Percentiles rank a stretch among this genome's conserved stretches.
Evolutionary conservation across 2,797 vertebrate species (phyloP).

Genomic region (Lindbergichthys nudifrons): DNA sequence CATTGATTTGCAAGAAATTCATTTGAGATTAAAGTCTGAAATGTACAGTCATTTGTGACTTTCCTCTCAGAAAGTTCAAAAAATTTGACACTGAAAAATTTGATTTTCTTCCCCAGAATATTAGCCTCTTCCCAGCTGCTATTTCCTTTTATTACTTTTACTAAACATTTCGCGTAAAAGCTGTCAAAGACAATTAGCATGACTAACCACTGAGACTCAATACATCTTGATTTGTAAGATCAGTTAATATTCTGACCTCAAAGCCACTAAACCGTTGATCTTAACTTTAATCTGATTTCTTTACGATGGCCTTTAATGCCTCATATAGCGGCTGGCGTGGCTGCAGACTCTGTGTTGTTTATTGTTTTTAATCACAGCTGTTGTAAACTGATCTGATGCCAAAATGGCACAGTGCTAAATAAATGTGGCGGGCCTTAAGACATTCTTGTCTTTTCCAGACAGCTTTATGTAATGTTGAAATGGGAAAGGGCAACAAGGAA

Average conservation of each 20-base stretch:
- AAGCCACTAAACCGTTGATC: neutral
- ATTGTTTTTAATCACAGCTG: neutral
- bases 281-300: neutral
- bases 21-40: too few relatives aligned
- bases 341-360: neutral
- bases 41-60: too few relatives aligned
- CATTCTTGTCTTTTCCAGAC: neutral
- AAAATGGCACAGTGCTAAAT: neutral
- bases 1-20: too few relatives aligned
- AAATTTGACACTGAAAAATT: too few relatives aligned
- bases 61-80: too few relatives aligned
- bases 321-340: neutral
- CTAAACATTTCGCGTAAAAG: too few relatives aligned
- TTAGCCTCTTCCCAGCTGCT: too few relatives aligned
- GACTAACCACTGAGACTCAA: neutral
- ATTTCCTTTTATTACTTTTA: too few relatives aligned
- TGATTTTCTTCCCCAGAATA: too few relatives aligned
- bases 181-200: neutral
- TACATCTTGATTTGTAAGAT: neutral
- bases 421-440: neutral
- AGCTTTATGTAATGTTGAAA: neutral
- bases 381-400: constrained; percentile 14
- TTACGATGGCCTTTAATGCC: neutral
- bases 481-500: neutral
- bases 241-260: neutral